phyloP scores from a whole-genome alignment of 2,797 vertebrate genomes.

The Pipistrellus pipistrellus region DNA sequence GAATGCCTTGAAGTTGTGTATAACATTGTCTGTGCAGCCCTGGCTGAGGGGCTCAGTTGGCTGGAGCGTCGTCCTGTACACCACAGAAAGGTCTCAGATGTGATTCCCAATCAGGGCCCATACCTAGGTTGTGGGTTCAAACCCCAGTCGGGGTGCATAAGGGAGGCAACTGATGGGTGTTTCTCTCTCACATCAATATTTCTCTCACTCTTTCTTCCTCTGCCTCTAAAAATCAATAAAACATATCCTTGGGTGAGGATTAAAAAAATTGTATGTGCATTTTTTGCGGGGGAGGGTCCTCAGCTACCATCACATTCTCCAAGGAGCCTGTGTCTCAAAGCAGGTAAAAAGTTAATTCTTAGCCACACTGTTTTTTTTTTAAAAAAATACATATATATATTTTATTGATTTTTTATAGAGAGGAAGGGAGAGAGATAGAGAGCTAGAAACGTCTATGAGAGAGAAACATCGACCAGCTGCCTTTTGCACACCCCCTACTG shows the following conservation, averaged over 20 bases:
- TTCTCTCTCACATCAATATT: neutral
- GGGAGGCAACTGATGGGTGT: neutral
- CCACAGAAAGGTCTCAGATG: neutral
- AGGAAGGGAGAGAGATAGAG: no score
- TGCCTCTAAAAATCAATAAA: neutral
- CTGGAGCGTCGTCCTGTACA: neutral
- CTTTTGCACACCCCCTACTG: no score
- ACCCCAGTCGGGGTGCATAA: neutral
- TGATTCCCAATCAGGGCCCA: neutral
- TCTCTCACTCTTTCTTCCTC: neutral
- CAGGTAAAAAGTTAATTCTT: neutral
- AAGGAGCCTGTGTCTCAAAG: neutral
- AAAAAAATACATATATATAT: no score
- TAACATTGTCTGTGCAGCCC: neutral
- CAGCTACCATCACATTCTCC: neutral
- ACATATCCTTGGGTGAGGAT: neutral
- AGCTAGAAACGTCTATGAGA: no score
- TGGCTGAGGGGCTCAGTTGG: neutral
- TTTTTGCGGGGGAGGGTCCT: neutral
- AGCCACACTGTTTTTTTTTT: neutral
- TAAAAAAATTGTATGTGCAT: neutral
- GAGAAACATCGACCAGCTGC: no score
- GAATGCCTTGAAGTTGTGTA: neutral
- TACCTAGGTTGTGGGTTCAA: neutral
- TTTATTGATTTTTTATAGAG: no score